Percentiles rank a stretch among this genome's conserved stretches.
phyloP scores from a whole-genome alignment of 2,888 invertebrate species.

The Sussaba pulchella region DNA sequence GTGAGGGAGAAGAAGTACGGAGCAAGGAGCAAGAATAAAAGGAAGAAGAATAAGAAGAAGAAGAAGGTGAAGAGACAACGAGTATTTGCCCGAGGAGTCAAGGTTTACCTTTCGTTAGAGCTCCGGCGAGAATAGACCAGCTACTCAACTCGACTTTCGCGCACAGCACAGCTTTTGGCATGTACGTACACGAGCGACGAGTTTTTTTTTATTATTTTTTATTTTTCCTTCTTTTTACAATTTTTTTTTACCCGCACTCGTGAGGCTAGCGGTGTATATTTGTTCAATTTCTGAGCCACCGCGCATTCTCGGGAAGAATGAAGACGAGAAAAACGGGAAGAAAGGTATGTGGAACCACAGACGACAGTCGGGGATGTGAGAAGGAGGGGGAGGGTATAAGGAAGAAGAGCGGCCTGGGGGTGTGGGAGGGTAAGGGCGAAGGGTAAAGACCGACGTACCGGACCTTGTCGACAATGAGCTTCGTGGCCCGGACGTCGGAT shows the following conservation, averaged over 20 bases:
- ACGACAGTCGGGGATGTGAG: conserved; percentile 42
- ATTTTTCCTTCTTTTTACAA: no score
- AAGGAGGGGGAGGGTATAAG: conserved; percentile 14
- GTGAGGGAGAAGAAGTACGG: conserved; percentile 30
- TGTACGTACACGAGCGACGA: conserved; percentile 53
- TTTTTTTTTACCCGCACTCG: conserved; percentile 34
- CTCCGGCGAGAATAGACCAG: conserved; percentile 54
- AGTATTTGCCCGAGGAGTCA: conserved; percentile 76
- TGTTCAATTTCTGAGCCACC: conserved; percentile 56
- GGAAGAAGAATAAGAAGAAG: no score
- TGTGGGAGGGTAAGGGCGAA: conserved; percentile 27
- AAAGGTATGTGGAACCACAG: conserved; percentile 48
- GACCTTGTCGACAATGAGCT: conserved; percentile 43
- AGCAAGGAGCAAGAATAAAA: conserved; percentile 59
- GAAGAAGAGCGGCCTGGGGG: neutral
- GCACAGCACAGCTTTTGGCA: conserved; percentile 48
- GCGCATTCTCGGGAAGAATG: conserved; percentile 34
- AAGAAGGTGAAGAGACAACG: conserved; percentile 54
- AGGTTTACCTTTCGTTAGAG: conserved; percentile 81
- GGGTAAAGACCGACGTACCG: conserved; percentile 3
- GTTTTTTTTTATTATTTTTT: neutral
- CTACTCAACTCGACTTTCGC: conserved; percentile 28
- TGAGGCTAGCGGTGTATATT: conserved; percentile 41
- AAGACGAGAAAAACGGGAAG: conserved; percentile 36
- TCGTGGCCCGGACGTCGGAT: conserved; percentile 17